Percentiles rank a stretch among this genome's conserved stretches.
phyloP scores from a whole-genome alignment of 2,888 invertebrate species.

The Catocala fraxini region DNA sequence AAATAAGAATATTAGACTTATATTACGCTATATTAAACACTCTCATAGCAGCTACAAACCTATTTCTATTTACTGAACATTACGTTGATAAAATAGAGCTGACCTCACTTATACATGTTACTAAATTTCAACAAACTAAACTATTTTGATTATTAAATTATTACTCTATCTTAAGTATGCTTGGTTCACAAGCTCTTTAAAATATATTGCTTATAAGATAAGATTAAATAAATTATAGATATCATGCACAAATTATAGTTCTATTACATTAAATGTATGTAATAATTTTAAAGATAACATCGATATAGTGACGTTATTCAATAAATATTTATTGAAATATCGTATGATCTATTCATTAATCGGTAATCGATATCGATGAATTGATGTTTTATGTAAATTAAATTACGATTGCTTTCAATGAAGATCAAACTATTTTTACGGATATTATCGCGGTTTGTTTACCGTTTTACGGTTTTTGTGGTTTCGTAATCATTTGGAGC shows the following conservation, averaged over 20 bases:
- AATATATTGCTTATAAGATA: conserved; percentile 15
- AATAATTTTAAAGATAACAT: conserved; percentile 10
- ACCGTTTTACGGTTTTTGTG: background rate
- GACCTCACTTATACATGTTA: background rate
- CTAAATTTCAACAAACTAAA: background rate
- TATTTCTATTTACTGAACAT: too few species aligned
- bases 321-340: conserved; percentile 1
- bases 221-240: conserved; percentile 11
- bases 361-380: conserved; percentile 2
- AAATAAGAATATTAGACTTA: too few species aligned
- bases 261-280: conserved; percentile 11
- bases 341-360: conserved; percentile 4
- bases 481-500: background rate
- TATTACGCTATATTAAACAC: too few species aligned
- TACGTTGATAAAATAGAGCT: too few species aligned
- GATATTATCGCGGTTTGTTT: conserved; percentile 1
- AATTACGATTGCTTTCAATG: background rate
- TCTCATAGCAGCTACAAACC: too few species aligned
- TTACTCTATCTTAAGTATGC: conserved; percentile 7
- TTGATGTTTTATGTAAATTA: conserved; percentile 1
- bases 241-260: conserved; percentile 14
- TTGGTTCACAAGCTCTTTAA: conserved; percentile 6
- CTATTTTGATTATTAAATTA: conserved; percentile 2
- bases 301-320: background rate
- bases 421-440: background rate